phyloP scores from a whole-genome alignment of 2,888 invertebrate species.

The Tridacna crocea region DNA sequence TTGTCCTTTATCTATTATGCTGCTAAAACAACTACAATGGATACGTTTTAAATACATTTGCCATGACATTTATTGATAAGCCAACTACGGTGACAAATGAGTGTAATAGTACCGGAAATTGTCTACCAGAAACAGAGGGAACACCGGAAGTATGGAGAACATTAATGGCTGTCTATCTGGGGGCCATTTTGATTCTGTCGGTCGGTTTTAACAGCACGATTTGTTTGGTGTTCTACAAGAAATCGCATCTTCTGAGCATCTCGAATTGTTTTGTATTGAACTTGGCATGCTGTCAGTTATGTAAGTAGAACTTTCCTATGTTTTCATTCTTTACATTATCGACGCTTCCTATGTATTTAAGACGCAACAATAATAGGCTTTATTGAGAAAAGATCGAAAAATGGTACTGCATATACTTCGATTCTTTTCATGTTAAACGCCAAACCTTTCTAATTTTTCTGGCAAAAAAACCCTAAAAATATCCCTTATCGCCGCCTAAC shows the following conservation, averaged over 20 bases:
- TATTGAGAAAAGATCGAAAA: no score
- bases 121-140: conserved; percentile 6
- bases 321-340: not conserved
- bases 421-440: no score
- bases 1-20: no score
- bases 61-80: conserved; percentile 3
- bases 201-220: conserved; percentile 67
- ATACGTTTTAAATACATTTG: not conserved
- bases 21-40: no score
- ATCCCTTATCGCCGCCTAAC: no score
- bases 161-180: conserved; percentile 66
- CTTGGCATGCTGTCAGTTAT: conserved; percentile 68
- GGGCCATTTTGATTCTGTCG: conserved; percentile 66
- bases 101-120: conserved; percentile 4
- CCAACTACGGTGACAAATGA: conserved; percentile 4
- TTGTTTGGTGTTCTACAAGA: conserved; percentile 71
- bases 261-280: conserved; percentile 76
- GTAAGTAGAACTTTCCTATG: conserved; percentile 57
- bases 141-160: conserved; percentile 52
- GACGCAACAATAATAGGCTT: no score
- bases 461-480: no score
- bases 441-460: no score
- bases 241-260: conserved; percentile 69
- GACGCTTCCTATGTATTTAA: no score
- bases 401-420: no score